Percentiles rank a stretch among this genome's conserved stretches.
These are phyloP conservation scores for Chrysodeixis includens DNA, from an alignment of 2,888 invertebrate species.

Conservation along the genomic window DNA sequence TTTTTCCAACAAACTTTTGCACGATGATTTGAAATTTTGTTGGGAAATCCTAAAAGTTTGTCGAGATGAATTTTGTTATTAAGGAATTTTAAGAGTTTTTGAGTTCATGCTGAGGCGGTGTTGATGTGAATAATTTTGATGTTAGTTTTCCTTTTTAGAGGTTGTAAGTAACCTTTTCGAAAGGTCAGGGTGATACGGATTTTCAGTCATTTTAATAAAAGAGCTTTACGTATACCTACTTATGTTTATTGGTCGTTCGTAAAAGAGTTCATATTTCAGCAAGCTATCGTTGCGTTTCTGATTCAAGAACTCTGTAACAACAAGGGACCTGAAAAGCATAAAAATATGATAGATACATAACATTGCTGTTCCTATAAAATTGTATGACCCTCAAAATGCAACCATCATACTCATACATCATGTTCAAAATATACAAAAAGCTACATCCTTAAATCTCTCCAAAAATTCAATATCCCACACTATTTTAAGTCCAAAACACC, in stretches of 20 bases:
- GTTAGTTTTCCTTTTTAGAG: constrained; percentile 14
- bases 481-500: constrained; percentile 69
- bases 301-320: no score
- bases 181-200: neutral
- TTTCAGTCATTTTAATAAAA: no score
- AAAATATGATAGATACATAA: neutral
- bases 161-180: neutral
- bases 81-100: constrained; percentile 28
- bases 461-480: constrained; percentile 58
- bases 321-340: neutral
- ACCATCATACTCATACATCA: neutral
- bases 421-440: neutral
- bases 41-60: constrained; percentile 24
- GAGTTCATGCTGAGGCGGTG: constrained; percentile 21
- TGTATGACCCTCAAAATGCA: neutral
- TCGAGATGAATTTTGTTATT: constrained; percentile 32
- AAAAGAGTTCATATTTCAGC: no score
- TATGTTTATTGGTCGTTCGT: no score
- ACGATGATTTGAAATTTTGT: constrained; percentile 41
- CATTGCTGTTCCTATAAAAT: neutral
- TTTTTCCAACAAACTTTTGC: constrained; percentile 50
- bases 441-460: neutral
- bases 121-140: constrained; percentile 35
- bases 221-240: no score
- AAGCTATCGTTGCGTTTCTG: no score